Evolutionary conservation across 2,797 vertebrate genomes (phyloP).

Genomic region (Phoxinus dragarum): DNA sequence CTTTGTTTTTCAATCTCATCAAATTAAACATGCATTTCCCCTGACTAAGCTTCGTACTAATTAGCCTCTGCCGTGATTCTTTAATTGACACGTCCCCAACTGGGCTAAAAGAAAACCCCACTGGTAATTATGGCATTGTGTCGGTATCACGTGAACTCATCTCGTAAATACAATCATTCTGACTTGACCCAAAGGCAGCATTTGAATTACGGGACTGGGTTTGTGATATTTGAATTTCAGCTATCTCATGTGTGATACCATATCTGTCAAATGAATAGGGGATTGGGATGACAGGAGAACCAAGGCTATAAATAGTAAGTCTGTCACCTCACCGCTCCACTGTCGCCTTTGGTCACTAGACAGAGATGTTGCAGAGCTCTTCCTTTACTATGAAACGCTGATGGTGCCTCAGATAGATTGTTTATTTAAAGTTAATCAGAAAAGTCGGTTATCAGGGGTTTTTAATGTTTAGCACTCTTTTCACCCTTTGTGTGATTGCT

Average conservation of each 20-base stretch:
- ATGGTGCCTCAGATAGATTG: background rate
- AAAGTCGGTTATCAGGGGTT: no score
- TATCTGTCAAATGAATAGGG: background rate
- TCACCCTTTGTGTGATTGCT: no score
- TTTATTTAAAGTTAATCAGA: background rate
- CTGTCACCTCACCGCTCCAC: background rate
- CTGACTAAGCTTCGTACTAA: constrained; percentile 2
- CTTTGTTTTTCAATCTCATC: constrained; percentile 25
- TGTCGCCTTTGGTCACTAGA: background rate
- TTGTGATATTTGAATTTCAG: background rate
- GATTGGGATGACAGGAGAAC: background rate
- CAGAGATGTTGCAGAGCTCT: background rate
- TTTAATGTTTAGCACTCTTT: background rate
- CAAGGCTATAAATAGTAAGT: constrained; percentile 6
- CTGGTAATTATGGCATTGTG: background rate
- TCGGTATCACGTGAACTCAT: background rate
- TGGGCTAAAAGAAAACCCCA: background rate
- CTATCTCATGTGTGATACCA: background rate
- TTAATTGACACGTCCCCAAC: background rate
- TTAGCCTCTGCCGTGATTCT: background rate
- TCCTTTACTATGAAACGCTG: background rate
- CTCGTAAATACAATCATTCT: constrained; percentile 14
- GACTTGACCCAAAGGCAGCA: background rate
- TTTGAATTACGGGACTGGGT: background rate
- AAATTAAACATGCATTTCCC: background rate